Evolutionary conservation across 2,888 invertebrate genomes (phyloP).

Genomic region (Ichneumoninae sp.): DNA sequence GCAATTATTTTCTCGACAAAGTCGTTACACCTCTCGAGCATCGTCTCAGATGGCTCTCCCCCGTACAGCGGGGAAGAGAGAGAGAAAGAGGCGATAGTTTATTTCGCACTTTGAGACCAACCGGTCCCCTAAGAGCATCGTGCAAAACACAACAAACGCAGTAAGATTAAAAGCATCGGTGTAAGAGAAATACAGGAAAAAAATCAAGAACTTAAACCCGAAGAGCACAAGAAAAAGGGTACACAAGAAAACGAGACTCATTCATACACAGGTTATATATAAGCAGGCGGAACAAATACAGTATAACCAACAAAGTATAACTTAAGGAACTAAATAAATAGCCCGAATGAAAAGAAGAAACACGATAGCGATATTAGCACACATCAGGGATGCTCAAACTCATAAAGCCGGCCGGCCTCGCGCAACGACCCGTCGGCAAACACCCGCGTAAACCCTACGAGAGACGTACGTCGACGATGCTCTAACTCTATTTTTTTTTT

Average conservation of each 20-base stretch:
- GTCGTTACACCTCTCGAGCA: slow-evolving; percentile 34
- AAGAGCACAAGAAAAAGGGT: not conserved
- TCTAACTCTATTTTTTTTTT: too few relatives aligned
- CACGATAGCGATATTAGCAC: too few relatives aligned
- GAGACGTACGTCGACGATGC: too few relatives aligned
- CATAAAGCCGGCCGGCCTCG: too few relatives aligned
- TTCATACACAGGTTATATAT: not conserved
- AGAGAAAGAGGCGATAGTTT: not conserved
- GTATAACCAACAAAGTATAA: not conserved
- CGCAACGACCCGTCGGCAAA: too few relatives aligned
- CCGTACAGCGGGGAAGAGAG: not conserved
- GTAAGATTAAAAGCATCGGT: not conserved
- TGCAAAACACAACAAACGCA: not conserved
- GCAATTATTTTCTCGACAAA: slow-evolving; percentile 58
- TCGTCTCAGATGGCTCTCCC: not conserved
- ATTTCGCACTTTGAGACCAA: not conserved
- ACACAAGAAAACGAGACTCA: not conserved
- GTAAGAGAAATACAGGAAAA: not conserved
- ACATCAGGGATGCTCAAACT: too few relatives aligned
- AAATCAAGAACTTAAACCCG: not conserved
- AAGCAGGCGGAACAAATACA: not conserved
- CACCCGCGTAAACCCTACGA: too few relatives aligned
- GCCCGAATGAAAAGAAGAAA: too few relatives aligned
- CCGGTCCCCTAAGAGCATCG: not conserved
- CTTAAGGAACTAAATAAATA: not conserved